Conservation (phyloP, 2,797 vertebrate genomes). For the Varecia variegata region DNA sequence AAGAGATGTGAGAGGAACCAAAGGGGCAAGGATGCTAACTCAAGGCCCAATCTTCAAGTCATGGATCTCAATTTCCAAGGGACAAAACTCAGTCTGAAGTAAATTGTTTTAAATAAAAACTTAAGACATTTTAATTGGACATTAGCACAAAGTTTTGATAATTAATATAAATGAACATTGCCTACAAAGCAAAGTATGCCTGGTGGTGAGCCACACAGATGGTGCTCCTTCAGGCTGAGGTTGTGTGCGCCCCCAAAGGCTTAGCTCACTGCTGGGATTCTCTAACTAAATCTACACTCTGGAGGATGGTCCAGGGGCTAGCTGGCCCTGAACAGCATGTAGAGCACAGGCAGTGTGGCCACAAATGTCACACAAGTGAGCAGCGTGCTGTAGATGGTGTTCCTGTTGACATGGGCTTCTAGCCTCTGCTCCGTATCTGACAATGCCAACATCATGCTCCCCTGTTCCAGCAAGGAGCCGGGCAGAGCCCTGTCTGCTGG, state of each 20-base stretch:
- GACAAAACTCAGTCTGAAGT: slow-evolving; percentile 3
- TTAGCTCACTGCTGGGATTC: neutral
- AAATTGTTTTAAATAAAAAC: slow-evolving; percentile 54
- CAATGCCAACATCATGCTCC: slow-evolving; percentile 85
- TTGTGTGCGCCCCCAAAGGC: neutral
- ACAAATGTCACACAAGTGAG: slow-evolving; percentile 89
- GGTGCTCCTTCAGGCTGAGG: neutral
- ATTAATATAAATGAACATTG: neutral
- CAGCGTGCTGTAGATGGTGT: slow-evolving; percentile 88
- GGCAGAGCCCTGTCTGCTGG: slow-evolving; percentile 57
- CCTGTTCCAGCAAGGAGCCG: slow-evolving; percentile 69
- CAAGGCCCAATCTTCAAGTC: neutral
- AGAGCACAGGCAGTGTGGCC: slow-evolving; percentile 89
- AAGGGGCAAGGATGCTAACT: neutral
- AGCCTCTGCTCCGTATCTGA: slow-evolving; percentile 89
- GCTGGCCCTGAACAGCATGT: slow-evolving; percentile 89
- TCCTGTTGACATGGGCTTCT: slow-evolving; percentile 88
- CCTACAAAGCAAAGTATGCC: neutral
- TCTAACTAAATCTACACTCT: neutral
- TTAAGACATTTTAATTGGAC: slow-evolving; percentile 49
- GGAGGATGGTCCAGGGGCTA: slow-evolving; percentile 64
- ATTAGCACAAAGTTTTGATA: neutral
- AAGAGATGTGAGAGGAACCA: neutral
- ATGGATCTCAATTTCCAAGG: neutral
- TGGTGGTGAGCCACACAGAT: neutral